A percentile compares a stretch with the other conserved stretches of the same genome.
Evolutionary conservation across 23 tunicate species (phyloP).

Genomic region (Styela clava): DNA sequence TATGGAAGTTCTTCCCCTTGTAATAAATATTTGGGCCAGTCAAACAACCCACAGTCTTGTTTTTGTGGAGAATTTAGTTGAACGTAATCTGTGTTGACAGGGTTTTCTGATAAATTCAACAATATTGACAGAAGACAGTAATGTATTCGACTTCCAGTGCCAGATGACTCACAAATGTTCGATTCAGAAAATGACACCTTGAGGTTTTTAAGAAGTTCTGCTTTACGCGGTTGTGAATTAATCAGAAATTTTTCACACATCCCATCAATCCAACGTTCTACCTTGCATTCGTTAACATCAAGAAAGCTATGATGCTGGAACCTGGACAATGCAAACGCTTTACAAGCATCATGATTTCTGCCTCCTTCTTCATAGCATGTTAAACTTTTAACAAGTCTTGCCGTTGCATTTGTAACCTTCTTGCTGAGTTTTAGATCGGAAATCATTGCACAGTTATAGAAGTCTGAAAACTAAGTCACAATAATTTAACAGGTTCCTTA

Average conservation of each 20-base stretch:
- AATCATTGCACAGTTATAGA: conserved; percentile 7
- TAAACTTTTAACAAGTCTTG: conserved; percentile 37
- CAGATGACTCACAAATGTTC: conserved; percentile 24
- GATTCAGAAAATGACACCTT: conserved; percentile 22
- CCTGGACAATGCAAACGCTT: conserved; percentile 64
- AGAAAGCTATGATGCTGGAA: conserved; percentile 63
- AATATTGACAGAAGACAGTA: conserved; percentile 39
- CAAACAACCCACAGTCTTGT: conserved; percentile 18
- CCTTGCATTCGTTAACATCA: conserved; percentile 46
- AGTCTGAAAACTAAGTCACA: too few species aligned
- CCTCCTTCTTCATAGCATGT: conserved; percentile 53
- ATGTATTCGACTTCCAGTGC: conserved; percentile 52
- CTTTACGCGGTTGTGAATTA: conserved; percentile 70
- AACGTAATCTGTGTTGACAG: conserved; percentile 34
- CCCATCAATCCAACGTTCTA: conserved; percentile 47
- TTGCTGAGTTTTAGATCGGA: conserved; percentile 44
- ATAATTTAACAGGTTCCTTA: too few species aligned
- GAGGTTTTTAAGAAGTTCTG: conserved; percentile 28
- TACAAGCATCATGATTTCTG: conserved; percentile 61
- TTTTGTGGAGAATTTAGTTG: background rate
- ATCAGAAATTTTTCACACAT: conserved; percentile 63
- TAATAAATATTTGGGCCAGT: conserved; percentile 67
- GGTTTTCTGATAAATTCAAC: conserved; percentile 47
- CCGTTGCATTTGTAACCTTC: conserved; percentile 34
- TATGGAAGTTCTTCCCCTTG: conserved; percentile 71